Conservation (phyloP, 2,797 vertebrate species). For the Bryconaethiops microstoma region DNA sequence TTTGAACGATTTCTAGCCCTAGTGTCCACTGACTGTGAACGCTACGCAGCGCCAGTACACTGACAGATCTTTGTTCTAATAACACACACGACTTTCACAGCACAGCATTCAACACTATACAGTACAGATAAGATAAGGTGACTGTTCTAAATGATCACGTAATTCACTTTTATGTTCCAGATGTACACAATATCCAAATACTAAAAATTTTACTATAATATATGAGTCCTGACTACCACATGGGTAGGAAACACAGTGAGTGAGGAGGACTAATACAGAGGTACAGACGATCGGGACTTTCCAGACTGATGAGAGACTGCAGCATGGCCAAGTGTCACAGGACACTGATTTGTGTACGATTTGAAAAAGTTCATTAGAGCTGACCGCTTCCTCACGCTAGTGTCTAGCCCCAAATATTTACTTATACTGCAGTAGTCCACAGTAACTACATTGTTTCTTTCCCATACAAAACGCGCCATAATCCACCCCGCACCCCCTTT, state of each 20-base stretch:
- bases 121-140: background rate
- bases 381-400: constrained; percentile 47
- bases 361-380: constrained; percentile 60
- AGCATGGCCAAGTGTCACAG: constrained; percentile 72
- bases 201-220: background rate
- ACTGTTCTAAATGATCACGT: background rate
- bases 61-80: background rate
- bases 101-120: background rate
- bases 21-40: too few relatives aligned
- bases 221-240: constrained; percentile 7
- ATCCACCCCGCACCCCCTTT: constrained; percentile 6
- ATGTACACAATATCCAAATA: background rate
- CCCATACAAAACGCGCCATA: constrained; percentile 30
- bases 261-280: constrained; percentile 19
- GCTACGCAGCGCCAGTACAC: background rate
- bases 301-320: constrained; percentile 64
- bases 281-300: constrained; percentile 69
- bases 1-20: too few relatives aligned
- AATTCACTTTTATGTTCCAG: background rate
- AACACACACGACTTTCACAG: background rate
- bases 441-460: constrained; percentile 41
- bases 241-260: background rate
- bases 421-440: constrained; percentile 32
- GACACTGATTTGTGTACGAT: constrained; percentile 71
- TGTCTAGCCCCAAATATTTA: constrained; percentile 30